Evolutionary conservation across 2,797 vertebrate genomes (phyloP), one percentile per base, ranked within the genome.

Genomic region (Rhinatrema bivittatum): DNA sequence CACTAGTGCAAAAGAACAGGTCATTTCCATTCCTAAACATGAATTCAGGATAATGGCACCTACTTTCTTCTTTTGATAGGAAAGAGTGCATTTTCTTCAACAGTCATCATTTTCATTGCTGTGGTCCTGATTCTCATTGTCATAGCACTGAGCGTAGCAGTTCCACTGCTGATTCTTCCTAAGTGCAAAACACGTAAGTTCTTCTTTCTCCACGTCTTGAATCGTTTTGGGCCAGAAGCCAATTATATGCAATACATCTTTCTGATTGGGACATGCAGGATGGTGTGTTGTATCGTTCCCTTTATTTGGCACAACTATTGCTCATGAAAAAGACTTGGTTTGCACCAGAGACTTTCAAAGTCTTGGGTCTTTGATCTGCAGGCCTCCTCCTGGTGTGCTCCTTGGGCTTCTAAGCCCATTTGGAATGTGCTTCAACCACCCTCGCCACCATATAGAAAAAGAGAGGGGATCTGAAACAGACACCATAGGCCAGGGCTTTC

Each of bases 171-270:
- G 26, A 6, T 68, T 23, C 63, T 60, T 36, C 60, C 53, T 31
- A 67, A 61, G 39, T 62, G 39, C 39, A 79, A 72, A 76, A 37
- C 70, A 65, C 69, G 80, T 82, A 46, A 72, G 78, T 79, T 38
- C 37, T 31, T 22, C 7, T 5, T 38, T 7, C 36, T 25, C 4
- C 3, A 22, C 34, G 46, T 20, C 13, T 16, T 9, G 44, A 44
- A 46, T n/a, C n/a, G n/a, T n/a, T n/a, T n/a, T n/a, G n/a, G n/a
- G n/a, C n/a, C n/a, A n/a, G n/a, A n/a, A n/a, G n/a, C n/a, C n/a
- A n/a, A n/a, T n/a, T n/a, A n/a, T n/a, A n/a, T n/a, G n/a, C n/a
- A n/a, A 3, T 17, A 32, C 47, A 34, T 29, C 25, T n/a, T 23
- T 25, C 22, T n/a, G n/a, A n/a, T n/a, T n/a, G n/a, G n/a, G n/a